Evolutionary conservation across 2,888 invertebrate species (phyloP).

Genomic region (Peribatodes rhomboidaria): DNA sequence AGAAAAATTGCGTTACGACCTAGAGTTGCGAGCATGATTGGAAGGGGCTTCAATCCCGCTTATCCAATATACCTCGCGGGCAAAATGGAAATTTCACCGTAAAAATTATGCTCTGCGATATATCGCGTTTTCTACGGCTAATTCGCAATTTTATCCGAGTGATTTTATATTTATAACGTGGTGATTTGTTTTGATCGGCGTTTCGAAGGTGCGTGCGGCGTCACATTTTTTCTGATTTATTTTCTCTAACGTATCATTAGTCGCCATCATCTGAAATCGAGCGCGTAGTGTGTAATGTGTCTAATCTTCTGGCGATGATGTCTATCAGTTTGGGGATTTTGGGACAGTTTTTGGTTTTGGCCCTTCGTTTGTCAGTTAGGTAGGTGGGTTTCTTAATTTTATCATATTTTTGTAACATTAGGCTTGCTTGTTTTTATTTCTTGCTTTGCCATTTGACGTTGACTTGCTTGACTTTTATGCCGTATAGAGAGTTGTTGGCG

Average conservation of each 20-base stretch:
- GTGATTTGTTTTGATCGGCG: conserved; percentile 29
- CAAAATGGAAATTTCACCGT: conserved; percentile 36
- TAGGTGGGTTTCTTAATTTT: neutral
- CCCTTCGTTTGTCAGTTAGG: neutral
- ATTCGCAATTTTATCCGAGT: conserved; percentile 29
- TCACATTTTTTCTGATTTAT: conserved; percentile 48
- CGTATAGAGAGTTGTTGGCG: too few relatives aligned
- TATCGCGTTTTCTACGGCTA: conserved; percentile 24
- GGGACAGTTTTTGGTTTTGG: conserved; percentile 5
- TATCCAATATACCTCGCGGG: conserved; percentile 41
- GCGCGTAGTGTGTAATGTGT: conserved; percentile 44
- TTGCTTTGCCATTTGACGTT: too few relatives aligned
- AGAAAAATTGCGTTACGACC: conserved; percentile 37
- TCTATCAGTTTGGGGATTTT: conserved; percentile 25
- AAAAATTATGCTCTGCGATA: conserved; percentile 32
- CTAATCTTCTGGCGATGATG: conserved; percentile 46
- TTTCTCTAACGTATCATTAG: conserved; percentile 57
- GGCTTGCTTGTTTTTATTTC: too few relatives aligned
- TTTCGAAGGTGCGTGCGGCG: conserved; percentile 13
- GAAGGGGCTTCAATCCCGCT: conserved; percentile 41
- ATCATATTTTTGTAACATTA: too few relatives aligned
- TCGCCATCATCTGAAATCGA: conserved; percentile 52
- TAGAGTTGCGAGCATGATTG: conserved; percentile 38
- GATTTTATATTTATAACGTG: conserved; percentile 19
- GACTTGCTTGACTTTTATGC: too few relatives aligned